Evolutionary conservation across 2,888 invertebrate species (phyloP), one percentile per base, ranked within the genome.

Genomic region (Sarcophaga variegata): DNA sequence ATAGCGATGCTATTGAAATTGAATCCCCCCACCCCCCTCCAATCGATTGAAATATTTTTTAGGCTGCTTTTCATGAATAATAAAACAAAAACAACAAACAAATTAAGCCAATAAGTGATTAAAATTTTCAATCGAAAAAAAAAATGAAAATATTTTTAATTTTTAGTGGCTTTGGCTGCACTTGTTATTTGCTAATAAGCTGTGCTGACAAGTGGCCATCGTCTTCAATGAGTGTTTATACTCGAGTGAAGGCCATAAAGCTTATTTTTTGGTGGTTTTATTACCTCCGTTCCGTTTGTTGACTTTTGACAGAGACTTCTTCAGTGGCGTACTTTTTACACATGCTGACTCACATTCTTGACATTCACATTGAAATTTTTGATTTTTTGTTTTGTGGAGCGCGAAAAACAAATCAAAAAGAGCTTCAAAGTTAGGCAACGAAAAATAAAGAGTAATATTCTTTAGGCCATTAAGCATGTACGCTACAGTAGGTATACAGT

Each of bases 361-460:
- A 86, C 86, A 86, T 83, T 86, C 71, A 80, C 86, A 86, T 76
- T 86, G 86, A 86, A 86, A 47, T 60, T 14, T 63, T 69, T 72
- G 47, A 0, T 27, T 27, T 27, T 27, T 27, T n/a, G n/a, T 27
- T 27, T 27, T 27, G 37, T 75, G 67, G 37, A 22, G 37, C 49
- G 49, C 37, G 63, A 63, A 37, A 63, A 27, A 27, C 20, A 11
- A 37, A 6, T 37, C 37, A 37, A 37, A 37, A 37, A 37, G 12
- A 62, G 20, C 12, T 60, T 60, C 22, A 78, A 60, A 59, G 8
- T 76, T 37, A 17, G 3, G 45, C 12, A 64, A 64, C 17, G 5
- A 17, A 11, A 27, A 37, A 8, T 37, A 2, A 37, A 37, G 37
- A 37, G 8, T 8, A 10, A 37, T 37, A 10, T 10, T 37, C 2